These are phyloP conservation scores for Datnioides undecimradiatus DNA, from an alignment of 2,113 vertebrate species.

Conservation along the genomic window DNA sequence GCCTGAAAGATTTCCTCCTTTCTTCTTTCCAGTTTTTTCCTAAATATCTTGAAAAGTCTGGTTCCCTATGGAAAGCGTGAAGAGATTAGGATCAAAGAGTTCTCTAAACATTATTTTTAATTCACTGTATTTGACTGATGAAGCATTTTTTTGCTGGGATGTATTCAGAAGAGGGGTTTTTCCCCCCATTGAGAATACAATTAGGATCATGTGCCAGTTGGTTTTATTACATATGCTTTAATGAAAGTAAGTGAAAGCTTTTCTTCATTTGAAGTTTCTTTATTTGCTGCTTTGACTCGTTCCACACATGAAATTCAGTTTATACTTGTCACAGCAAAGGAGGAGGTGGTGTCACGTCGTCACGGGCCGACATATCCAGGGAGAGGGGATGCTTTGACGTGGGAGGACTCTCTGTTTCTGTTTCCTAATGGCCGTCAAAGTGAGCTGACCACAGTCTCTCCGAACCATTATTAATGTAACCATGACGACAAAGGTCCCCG, in stretches of 20 bases:
- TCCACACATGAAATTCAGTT: neutral
- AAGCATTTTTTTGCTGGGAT: slow-evolving; percentile 19
- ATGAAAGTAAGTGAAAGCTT: neutral
- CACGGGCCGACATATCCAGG: neutral
- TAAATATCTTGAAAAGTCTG: slow-evolving; percentile 5
- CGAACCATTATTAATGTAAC: neutral
- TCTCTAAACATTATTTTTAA: slow-evolving; percentile 19
- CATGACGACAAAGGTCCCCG: neutral
- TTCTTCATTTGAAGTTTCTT: neutral
- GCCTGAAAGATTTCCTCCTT: neutral
- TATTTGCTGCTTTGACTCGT: neutral
- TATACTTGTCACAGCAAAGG: no score
- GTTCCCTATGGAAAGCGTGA: neutral
- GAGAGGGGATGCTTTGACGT: neutral
- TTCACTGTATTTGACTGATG: slow-evolving; percentile 11
- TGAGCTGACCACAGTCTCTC: neutral
- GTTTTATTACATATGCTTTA: neutral
- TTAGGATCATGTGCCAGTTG: neutral
- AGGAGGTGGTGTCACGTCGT: neutral
- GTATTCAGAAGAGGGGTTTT: slow-evolving; percentile 13
- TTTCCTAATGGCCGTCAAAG: neutral
- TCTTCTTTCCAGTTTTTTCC: neutral
- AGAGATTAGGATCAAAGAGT: slow-evolving; percentile 37
- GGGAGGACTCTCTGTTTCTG: neutral
- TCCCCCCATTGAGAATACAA: neutral